Conservation (phyloP, 2,888 invertebrate genomes). For the Oxytorus armatus region DNA sequence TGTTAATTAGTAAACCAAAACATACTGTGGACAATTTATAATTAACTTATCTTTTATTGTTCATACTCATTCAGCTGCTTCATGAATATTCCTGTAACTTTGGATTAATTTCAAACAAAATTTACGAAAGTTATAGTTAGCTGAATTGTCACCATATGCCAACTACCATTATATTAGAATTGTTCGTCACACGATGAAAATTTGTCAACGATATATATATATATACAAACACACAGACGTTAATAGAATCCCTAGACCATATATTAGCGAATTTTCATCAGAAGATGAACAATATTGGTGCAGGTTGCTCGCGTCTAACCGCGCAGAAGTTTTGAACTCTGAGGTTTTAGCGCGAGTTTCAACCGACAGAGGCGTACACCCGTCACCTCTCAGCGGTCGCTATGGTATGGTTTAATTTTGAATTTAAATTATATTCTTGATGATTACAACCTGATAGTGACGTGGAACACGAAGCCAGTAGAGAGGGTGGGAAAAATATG, state of each 20-base stretch:
- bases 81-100: too few species aligned
- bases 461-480: neutral
- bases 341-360: conserved; percentile 11
- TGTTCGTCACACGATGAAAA: too few species aligned
- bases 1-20: too few species aligned
- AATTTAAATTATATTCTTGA: conserved; percentile 60
- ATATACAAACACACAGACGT: neutral
- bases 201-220: neutral
- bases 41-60: too few species aligned
- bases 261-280: conserved; percentile 26
- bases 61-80: too few species aligned
- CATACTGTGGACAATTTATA: too few species aligned
- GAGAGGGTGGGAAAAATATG: conserved; percentile 23
- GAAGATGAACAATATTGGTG: conserved; percentile 18
- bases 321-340: conserved; percentile 5
- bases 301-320: neutral
- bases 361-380: neutral
- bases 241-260: neutral
- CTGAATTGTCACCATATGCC: too few species aligned
- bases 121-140: too few species aligned
- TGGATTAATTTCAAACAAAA: too few species aligned
- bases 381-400: neutral
- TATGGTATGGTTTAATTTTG: conserved; percentile 29
- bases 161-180: too few species aligned
- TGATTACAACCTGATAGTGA: conserved; percentile 4